phyloP scores from a whole-genome alignment of 2,113 vertebrate species.

The Chaetops frenatus region DNA sequence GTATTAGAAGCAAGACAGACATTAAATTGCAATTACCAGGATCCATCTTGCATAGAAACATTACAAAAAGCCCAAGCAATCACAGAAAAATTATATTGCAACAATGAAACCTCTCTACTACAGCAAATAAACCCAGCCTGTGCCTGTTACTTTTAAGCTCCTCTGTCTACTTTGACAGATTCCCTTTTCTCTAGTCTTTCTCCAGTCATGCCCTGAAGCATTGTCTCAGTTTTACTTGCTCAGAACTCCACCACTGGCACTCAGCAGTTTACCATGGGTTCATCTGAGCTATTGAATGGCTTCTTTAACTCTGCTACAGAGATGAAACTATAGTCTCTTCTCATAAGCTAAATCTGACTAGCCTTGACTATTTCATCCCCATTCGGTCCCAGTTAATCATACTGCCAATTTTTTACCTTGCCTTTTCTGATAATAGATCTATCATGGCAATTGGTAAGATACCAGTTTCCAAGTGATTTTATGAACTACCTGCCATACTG shows the following conservation, averaged over 20 bases:
- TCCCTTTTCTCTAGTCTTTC: neutral
- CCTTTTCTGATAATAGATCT: neutral
- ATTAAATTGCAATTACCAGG: neutral
- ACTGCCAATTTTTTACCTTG: neutral
- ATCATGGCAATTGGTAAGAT: neutral
- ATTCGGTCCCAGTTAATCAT: neutral
- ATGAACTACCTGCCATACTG: neutral
- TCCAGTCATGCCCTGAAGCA: neutral
- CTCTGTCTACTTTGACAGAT: neutral
- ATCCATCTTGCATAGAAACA: neutral
- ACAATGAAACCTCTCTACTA: neutral
- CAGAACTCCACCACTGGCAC: neutral
- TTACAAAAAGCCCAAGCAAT: neutral
- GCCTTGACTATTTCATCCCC: neutral
- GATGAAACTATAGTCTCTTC: neutral
- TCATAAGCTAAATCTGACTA: neutral
- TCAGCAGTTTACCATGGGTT: neutral
- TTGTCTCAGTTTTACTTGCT: neutral
- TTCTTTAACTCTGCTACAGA: neutral
- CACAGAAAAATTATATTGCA: neutral
- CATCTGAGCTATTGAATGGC: neutral
- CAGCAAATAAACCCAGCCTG: neutral
- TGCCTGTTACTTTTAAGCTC: neutral
- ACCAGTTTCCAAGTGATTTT: neutral
- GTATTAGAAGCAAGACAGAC: neutral